Base-by-base conservation (phyloP, 1,140 invertebrate genomes). In the Andrena cerasifolii region DNA sequence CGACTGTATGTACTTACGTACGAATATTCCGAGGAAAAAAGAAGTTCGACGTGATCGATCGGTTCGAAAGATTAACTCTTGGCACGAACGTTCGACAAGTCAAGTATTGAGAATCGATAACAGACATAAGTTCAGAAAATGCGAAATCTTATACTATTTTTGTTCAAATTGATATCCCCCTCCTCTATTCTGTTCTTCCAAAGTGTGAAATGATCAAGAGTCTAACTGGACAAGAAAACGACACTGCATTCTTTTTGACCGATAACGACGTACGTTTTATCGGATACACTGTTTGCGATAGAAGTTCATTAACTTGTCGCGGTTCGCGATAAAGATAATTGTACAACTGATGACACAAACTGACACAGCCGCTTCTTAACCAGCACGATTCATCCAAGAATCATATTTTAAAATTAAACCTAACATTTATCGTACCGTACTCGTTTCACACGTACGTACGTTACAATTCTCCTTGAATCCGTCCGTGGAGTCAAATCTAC, bases 281-380 rank as follows among this genome's bases (percentile, higher is more conserved):
- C 66, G 66, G n/a, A 26, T 58, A 43, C 14, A 43, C n/a, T 33
- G 45, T 61, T 71, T 63, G 47, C 58, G 21, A 45, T 14, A 62
- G 8, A 78, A 71, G 67, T 78, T 78, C 67, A 72, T 78, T 78
- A 78, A 63, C 75, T 72, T 45, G 14, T 10, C 18, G 5, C 1
- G 53, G 5, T 24, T 40, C 31, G 36, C 58, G 40, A 59, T 40
- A 47, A 43, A 63, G 47, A 54, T 47, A 77, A 61, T 71, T 26
- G 12, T 68, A 45, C 58, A 8, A 33, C n/a, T 1, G 36, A 63
- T 40, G 56, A 51, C n/a, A 33, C 16, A 51, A 59, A 43, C 56
- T 12, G 47, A 43, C 45, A 53, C 24, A 33, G 45, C 8, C 18
- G 18, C 18, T 3, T 36, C 31, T 53, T 68, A 43, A 31, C 58